Percentiles rank a stretch among this genome's conserved stretches.
These are phyloP conservation scores for Nipponacmea schrenckii DNA, from an alignment of 2,888 invertebrate genomes.

Conservation along the genomic window DNA sequence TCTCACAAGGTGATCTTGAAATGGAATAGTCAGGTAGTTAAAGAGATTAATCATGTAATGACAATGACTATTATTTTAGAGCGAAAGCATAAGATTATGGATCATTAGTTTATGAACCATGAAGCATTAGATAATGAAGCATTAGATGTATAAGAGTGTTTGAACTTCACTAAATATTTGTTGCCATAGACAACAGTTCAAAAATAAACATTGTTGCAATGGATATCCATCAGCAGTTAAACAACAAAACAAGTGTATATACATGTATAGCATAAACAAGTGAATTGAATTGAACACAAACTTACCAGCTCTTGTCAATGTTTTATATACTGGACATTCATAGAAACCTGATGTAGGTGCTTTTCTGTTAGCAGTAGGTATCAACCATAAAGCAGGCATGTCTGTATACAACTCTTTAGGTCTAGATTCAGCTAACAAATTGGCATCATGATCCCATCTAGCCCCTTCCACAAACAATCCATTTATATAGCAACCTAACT, in stretches of 20 bases:
- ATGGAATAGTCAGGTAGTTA: no score
- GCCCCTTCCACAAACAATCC: conserved; percentile 67
- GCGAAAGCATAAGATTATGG: no score
- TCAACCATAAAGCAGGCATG: conserved; percentile 77
- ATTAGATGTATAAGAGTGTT: no score
- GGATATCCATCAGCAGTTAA: neutral
- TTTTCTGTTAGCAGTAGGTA: conserved; percentile 76
- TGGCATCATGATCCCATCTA: conserved; percentile 58
- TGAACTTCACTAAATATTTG: conserved; percentile 23
- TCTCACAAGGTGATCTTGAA: conserved; percentile 23
- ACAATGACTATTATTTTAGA: no score
- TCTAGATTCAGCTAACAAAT: conserved; percentile 60
- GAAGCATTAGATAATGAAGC: no score
- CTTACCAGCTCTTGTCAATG: conserved; percentile 72
- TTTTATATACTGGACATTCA: conserved; percentile 77
- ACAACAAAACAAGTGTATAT: neutral
- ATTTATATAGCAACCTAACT: conserved; percentile 67
- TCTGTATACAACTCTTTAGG: conserved; percentile 73
- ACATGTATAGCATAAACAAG: no score
- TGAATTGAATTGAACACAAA: neutral
- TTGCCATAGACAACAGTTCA: conserved; percentile 20
- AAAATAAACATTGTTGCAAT: neutral
- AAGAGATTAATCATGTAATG: no score
- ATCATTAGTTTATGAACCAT: no score
- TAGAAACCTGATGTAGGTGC: conserved; percentile 70